Evolutionary conservation across 2,797 vertebrate genomes (phyloP).

Genomic region (Morus bassanus): DNA sequence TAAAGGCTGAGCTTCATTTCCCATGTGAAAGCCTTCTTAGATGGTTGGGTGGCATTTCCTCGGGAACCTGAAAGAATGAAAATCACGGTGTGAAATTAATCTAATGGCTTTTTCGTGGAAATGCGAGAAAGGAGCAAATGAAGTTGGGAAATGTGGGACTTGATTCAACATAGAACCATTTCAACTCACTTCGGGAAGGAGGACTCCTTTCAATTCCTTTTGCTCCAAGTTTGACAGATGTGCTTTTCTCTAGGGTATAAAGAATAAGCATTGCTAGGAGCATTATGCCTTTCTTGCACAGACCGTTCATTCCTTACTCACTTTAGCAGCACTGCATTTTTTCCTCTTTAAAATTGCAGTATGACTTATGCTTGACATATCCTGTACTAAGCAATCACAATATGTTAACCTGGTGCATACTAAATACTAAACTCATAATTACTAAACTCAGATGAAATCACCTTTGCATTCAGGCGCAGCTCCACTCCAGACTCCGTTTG

Average conservation of each 20-base stretch:
- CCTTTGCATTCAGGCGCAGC: conserved; percentile 48
- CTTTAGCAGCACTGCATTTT: not conserved
- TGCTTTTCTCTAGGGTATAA: not conserved
- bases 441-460: not conserved
- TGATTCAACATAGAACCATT: accelerated
- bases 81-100: accelerated
- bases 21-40: accelerated
- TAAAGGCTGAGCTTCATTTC: not conserved
- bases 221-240: not conserved
- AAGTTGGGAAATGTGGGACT: accelerated
- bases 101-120: accelerated
- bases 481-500: conserved; percentile 31
- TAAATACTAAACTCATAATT: not conserved
- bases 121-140: accelerated
- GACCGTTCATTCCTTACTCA: accelerated
- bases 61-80: not conserved
- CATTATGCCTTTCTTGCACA: accelerated
- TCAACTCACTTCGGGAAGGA: not conserved
- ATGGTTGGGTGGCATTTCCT: accelerated
- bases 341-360: not conserved
- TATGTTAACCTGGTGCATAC: accelerated
- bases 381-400: accelerated
- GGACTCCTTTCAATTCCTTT: accelerated
- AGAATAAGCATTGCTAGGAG: accelerated
- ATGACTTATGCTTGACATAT: accelerated